phyloP scores from a whole-genome alignment of 2,113 vertebrate genomes.

The Tinamus guttatus region DNA sequence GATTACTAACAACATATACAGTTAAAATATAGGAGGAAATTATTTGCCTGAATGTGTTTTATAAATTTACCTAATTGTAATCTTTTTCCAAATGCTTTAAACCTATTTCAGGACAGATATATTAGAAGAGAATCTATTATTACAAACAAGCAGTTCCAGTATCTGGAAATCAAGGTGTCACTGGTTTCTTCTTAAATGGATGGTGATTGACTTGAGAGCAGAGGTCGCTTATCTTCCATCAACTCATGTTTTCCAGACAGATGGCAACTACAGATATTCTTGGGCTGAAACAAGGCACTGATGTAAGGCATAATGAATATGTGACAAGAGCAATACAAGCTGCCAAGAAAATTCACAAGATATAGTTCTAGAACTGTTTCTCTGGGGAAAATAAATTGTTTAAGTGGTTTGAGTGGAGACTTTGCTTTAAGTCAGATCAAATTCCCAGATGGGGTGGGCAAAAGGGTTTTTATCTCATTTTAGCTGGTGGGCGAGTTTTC shows the following conservation, averaged over 20 bases:
- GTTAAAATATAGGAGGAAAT: neutral
- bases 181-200: neutral
- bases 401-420: neutral
- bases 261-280: slow-evolving; percentile 33
- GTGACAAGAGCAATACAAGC: neutral
- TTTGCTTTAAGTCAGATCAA: slow-evolving; percentile 2
- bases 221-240: neutral
- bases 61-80: neutral
- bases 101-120: neutral
- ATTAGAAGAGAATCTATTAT: neutral
- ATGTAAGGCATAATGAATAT: slow-evolving; percentile 32
- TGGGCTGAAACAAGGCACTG: slow-evolving; percentile 33
- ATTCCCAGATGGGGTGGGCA: neutral
- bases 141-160: neutral
- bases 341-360: slow-evolving; percentile 39
- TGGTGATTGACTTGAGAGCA: slow-evolving; percentile 6
- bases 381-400: neutral
- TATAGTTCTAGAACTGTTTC: neutral
- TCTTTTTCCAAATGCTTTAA: neutral
- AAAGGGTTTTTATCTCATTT: slow-evolving; percentile 14
- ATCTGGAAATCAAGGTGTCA: neutral
- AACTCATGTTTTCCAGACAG: slow-evolving; percentile 16
- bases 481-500: neutral
- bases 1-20: neutral
- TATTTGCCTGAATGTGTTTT: neutral